phyloP scores from a whole-genome alignment of 2,888 invertebrate genomes.

The Yponomeuta evonymella region DNA sequence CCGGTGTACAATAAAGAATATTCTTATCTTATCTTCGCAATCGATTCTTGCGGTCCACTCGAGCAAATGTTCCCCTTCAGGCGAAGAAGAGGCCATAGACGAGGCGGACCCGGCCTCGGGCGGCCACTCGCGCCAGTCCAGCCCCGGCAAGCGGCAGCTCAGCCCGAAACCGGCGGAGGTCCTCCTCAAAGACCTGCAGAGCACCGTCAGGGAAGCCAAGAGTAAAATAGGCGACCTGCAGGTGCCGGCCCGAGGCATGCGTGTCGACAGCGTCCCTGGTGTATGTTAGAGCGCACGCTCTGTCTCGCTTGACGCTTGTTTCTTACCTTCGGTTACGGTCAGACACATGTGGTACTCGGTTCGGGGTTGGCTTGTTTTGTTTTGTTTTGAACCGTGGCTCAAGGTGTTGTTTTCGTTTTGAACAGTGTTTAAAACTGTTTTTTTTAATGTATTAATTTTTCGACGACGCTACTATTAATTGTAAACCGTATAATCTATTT shows the following conservation, averaged over 20 bases:
- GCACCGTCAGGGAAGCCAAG: slow-evolving; percentile 75
- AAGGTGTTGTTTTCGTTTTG: too few relatives aligned
- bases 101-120: slow-evolving; percentile 37
- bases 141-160: slow-evolving; percentile 27
- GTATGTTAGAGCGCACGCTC: slow-evolving; percentile 65
- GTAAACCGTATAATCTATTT: too few relatives aligned
- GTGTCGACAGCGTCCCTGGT: slow-evolving; percentile 34
- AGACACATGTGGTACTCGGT: too few relatives aligned
- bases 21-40: too few relatives aligned
- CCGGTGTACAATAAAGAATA: too few relatives aligned
- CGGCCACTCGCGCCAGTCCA: slow-evolving; percentile 21
- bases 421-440: too few relatives aligned
- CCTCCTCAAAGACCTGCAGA: slow-evolving; percentile 72
- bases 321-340: not conserved
- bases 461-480: too few relatives aligned
- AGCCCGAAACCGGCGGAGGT: slow-evolving; percentile 56
- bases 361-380: too few relatives aligned
- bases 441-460: too few relatives aligned
- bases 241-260: slow-evolving; percentile 47
- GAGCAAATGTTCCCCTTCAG: slow-evolving; percentile 28
- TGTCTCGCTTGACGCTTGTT: slow-evolving; percentile 38
- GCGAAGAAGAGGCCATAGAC: slow-evolving; percentile 58
- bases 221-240: slow-evolving; percentile 79
- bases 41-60: too few relatives aligned
- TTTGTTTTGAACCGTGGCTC: too few relatives aligned